Evolutionary conservation across 2,888 invertebrate species (phyloP).

Genomic region (Xylota sylvarum): DNA sequence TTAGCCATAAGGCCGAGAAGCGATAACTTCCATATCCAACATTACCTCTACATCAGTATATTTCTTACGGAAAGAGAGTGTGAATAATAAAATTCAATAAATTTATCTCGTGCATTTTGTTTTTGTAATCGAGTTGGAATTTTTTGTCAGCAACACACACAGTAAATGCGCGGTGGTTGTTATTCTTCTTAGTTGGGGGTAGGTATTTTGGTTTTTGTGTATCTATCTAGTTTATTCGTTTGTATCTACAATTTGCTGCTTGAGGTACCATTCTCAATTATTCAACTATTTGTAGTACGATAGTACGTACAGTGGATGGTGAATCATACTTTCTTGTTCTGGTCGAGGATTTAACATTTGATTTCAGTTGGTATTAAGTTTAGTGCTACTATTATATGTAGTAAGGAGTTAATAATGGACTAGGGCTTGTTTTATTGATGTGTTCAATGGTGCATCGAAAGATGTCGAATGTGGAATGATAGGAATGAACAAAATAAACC

Average conservation of each 20-base stretch:
- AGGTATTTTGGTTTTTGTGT: not conserved
- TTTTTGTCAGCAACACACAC: not conserved
- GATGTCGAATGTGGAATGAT: no score
- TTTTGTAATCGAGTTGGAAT: slow-evolving; percentile 19
- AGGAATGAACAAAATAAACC: no score
- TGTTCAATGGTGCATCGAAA: no score
- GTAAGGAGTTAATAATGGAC: no score
- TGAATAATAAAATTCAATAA: slow-evolving; percentile 30
- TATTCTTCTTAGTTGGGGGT: not conserved
- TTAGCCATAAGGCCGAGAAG: slow-evolving; percentile 87
- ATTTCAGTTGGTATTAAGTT: no score
- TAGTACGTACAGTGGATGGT: not conserved
- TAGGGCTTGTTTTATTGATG: no score
- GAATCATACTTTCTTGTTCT: not conserved
- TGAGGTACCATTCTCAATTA: not conserved
- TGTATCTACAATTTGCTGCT: not conserved
- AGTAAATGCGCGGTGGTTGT: not conserved
- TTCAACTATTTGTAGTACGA: not conserved
- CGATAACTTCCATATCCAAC: slow-evolving; percentile 80
- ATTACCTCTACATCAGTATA: slow-evolving; percentile 20
- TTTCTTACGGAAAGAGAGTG: slow-evolving; percentile 1
- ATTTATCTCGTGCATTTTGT: slow-evolving; percentile 17
- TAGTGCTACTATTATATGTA: no score
- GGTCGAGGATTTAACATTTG: no score
- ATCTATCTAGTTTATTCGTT: not conserved